Conservation (phyloP, 2,113 vertebrate genomes). For the Malurus melanocephalus region DNA sequence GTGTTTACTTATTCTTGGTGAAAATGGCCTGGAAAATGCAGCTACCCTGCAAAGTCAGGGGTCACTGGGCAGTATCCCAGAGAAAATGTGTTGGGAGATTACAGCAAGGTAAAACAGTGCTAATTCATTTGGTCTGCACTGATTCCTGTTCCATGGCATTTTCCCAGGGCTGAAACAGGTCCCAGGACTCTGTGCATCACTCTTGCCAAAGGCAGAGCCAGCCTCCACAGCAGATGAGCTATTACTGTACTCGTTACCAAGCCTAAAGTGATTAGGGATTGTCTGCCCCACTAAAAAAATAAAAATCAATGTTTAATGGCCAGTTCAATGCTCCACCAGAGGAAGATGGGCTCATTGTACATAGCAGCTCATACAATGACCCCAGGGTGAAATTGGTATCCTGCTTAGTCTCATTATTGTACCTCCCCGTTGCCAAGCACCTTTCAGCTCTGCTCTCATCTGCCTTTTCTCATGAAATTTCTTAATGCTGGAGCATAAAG, state of each 20-base stretch:
- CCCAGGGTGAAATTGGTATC: neutral
- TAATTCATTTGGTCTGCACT: neutral
- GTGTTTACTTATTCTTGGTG: neutral
- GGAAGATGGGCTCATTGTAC: neutral
- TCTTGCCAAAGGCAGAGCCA: neutral
- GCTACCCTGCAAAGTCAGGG: neutral
- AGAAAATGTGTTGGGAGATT: neutral
- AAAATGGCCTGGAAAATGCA: neutral
- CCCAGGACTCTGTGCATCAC: neutral
- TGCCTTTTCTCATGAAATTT: neutral
- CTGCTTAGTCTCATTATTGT: neutral
- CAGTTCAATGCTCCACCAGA: neutral
- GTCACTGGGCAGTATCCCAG: neutral
- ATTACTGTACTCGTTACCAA: neutral
- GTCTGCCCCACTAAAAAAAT: slow-evolving; percentile 29
- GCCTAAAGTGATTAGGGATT: slow-evolving; percentile 10
- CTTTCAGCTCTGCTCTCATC: neutral
- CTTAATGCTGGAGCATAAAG: neutral
- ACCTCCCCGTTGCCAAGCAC: neutral
- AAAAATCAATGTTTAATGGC: slow-evolving; percentile 43
- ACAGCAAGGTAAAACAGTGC: neutral
- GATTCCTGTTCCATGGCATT: neutral
- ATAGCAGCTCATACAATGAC: neutral
- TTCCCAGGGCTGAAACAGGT: neutral
- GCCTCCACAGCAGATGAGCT: neutral